phyloP scores from a whole-genome alignment of 2,888 invertebrate genomes.

The Hedya salicella region DNA sequence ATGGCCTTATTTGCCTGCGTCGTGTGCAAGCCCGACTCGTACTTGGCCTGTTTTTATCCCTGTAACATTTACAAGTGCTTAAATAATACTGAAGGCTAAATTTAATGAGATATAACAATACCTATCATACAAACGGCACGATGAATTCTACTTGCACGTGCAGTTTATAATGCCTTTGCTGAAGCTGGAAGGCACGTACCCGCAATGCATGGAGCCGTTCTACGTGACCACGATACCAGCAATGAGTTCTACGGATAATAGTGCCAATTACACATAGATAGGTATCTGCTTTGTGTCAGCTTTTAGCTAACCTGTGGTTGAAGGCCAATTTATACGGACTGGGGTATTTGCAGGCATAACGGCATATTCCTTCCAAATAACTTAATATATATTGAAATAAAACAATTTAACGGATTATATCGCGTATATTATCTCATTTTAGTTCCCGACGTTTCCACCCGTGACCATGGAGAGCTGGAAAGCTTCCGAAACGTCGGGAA shows the following conservation, averaged over 20 bases:
- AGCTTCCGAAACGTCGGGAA: too few relatives aligned
- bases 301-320: constrained; percentile 24
- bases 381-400: too few relatives aligned
- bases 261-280: constrained; percentile 25
- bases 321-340: neutral
- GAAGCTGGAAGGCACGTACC: constrained; percentile 35
- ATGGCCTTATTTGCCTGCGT: too few relatives aligned
- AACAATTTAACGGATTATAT: too few relatives aligned
- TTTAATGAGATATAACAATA: constrained; percentile 27
- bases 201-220: constrained; percentile 27
- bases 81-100: constrained; percentile 16
- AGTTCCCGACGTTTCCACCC: too few relatives aligned
- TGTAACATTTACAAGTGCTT: constrained; percentile 10
- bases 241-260: constrained; percentile 36
- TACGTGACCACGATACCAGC: constrained; percentile 40
- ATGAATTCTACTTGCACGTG: constrained; percentile 27
- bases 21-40: too few relatives aligned
- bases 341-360: neutral
- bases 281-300: constrained; percentile 28
- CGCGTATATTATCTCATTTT: too few relatives aligned
- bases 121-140: constrained; percentile 30
- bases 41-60: neutral
- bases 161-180: constrained; percentile 20
- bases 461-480: too few relatives aligned
- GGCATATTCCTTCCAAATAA: too few relatives aligned